Conservation (phyloP, 2,888 invertebrate species). For the Drosophila quinaria region DNA sequence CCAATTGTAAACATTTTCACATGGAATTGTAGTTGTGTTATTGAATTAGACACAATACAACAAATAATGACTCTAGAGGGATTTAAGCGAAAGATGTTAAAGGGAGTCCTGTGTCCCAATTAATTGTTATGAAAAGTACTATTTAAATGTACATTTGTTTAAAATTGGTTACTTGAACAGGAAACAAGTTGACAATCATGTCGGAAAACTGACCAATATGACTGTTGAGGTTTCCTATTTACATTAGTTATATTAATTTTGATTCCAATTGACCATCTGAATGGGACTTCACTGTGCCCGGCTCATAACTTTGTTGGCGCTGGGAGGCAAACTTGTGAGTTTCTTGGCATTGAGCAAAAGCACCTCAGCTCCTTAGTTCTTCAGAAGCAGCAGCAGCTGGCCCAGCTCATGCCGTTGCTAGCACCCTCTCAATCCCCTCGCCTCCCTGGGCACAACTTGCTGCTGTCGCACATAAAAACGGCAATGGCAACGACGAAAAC, state of each 20-base stretch:
- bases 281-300: constrained; percentile 33
- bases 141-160: no score
- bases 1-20: no score
- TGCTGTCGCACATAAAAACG: constrained; percentile 74
- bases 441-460: constrained; percentile 23
- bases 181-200: no score
- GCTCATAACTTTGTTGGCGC: constrained; percentile 69
- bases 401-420: constrained; percentile 44
- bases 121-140: no score
- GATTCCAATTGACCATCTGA: constrained; percentile 23
- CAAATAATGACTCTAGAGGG: no score
- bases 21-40: no score
- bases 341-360: constrained; percentile 71
- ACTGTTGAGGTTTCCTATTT: background rate
- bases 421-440: constrained; percentile 27
- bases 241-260: constrained; percentile 1
- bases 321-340: constrained; percentile 69
- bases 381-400: constrained; percentile 41
- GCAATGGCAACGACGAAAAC: constrained; percentile 71
- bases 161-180: no score
- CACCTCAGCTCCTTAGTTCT: constrained; percentile 32
- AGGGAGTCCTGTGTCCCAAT: no score
- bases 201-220: constrained; percentile 8
- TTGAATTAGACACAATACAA: no score
- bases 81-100: no score